Conservation (phyloP, 35 echinoderm and acorn worm genomes). For the Anneissia japonica region DNA sequence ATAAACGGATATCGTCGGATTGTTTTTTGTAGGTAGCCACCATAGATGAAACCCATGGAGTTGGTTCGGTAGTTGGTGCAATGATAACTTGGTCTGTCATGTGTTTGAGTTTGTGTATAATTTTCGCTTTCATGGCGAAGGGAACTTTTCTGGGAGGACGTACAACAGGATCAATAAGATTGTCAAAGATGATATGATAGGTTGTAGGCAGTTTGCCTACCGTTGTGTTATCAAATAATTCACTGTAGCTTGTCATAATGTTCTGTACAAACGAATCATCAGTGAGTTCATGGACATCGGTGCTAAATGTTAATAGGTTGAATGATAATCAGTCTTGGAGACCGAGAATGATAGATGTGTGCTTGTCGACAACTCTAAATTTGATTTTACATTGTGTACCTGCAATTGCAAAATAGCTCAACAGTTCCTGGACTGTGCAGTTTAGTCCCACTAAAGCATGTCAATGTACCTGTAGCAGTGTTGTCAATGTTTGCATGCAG, state of each 20-base stretch:
- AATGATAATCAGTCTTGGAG: constrained; percentile 5
- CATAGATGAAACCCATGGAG: constrained; percentile 53
- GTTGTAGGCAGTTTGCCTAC: not conserved
- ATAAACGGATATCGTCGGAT: constrained; percentile 26
- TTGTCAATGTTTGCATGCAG: not conserved
- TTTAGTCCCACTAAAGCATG: constrained; percentile 2
- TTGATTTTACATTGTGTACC: not conserved
- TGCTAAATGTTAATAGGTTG: constrained; percentile 1
- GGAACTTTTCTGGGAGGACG: constrained; percentile 35
- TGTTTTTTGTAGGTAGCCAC: constrained; percentile 38
- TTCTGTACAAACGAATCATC: not conserved
- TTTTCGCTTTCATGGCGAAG: constrained; percentile 35
- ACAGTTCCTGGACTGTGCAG: constrained; percentile 3
- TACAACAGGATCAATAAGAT: constrained; percentile 7
- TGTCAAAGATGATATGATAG: constrained; percentile 23
- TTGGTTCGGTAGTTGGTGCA: constrained; percentile 7
- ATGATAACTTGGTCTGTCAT: constrained; percentile 26
- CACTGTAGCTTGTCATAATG: not conserved
- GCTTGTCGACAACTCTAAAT: constrained; percentile 14
- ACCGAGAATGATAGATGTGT: constrained; percentile 1
- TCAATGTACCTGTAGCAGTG: not conserved
- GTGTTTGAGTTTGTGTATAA: constrained; percentile 20
- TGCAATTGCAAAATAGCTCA: not conserved
- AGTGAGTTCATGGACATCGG: constrained; percentile 3
- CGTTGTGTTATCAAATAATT: constrained; percentile 23